These are phyloP conservation scores for Cecidostiba fungosa DNA, from an alignment of 2,888 invertebrate species.

Conservation along the genomic window DNA sequence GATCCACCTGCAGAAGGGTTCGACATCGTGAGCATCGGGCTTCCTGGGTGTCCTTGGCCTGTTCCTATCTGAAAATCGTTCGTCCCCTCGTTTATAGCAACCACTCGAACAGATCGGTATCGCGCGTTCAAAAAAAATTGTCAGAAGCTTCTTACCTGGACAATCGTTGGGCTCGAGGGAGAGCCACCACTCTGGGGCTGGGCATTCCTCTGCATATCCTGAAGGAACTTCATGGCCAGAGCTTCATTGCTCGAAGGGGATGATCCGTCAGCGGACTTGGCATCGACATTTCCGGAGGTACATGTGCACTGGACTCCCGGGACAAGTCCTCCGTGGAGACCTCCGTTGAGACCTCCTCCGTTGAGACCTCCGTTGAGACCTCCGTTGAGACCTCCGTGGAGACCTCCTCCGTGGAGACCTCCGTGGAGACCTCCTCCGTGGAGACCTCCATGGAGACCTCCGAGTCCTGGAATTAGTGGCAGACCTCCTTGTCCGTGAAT, in stretches of 20 bases:
- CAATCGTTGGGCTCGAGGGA: neutral
- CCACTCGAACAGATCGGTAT: neutral
- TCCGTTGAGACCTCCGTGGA: too few species aligned
- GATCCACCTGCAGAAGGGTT: too few species aligned
- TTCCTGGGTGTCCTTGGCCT: neutral
- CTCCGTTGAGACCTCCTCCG: neutral
- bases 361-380: too few species aligned
- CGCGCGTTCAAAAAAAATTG: too few species aligned
- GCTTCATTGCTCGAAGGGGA: neutral
- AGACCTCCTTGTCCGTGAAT: too few species aligned
- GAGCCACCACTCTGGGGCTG: neutral
- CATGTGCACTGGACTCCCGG: conserved; percentile 44
- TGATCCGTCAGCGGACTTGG: neutral
- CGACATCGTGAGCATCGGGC: too few species aligned
- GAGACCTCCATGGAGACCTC: too few species aligned
- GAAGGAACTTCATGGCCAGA: conserved; percentile 9
- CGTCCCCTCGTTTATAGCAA: neutral
- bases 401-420: neutral
- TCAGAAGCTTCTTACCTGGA: neutral
- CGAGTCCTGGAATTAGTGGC: too few species aligned
- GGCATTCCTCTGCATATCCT: conserved; percentile 28
- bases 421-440: neutral
- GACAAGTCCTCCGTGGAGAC: neutral
- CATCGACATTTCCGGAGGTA: neutral
- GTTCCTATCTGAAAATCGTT: neutral